phyloP scores from a whole-genome alignment of 30 jellyfish, hydroid and myxozoan species.

The Hydractinia echinata region DNA sequence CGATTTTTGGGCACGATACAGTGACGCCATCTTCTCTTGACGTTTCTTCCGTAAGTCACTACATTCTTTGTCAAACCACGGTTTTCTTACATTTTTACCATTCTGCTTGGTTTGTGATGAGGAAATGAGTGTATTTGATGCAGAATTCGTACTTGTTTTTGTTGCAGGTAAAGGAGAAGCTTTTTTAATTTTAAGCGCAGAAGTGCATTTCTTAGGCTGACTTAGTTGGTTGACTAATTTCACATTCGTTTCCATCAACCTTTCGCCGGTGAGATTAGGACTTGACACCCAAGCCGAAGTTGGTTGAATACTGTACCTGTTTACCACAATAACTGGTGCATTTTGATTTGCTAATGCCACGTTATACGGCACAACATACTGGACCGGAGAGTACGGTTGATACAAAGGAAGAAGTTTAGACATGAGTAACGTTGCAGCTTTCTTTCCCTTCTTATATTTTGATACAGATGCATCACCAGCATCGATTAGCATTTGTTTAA shows the following conservation, averaged over 20 bases:
- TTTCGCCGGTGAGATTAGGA: not conserved
- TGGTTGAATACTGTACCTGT: not conserved
- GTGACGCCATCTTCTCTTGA: conserved; percentile 6
- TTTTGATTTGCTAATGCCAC: not conserved
- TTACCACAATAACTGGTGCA: not conserved
- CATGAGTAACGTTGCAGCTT: not conserved
- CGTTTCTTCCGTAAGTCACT: not conserved
- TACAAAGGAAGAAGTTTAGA: not conserved
- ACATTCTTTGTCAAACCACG: conserved; percentile 10
- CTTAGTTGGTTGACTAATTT: not conserved
- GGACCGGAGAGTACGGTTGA: not conserved
- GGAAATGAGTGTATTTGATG: not conserved
- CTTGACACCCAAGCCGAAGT: not conserved
- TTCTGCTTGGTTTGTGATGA: too few relatives aligned
- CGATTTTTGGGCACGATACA: conserved; percentile 2
- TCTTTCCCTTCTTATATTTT: not conserved
- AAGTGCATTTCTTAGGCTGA: not conserved
- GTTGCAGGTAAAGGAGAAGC: not conserved
- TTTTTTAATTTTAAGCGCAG: not conserved
- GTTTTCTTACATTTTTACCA: not conserved
- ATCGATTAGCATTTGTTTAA: not conserved
- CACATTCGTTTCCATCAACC: not conserved
- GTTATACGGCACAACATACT: not conserved
- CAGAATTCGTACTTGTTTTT: not conserved
- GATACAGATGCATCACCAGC: conserved; percentile 1